Conservation (phyloP, 2,888 invertebrate species). For the Trachelus troglodyta region DNA sequence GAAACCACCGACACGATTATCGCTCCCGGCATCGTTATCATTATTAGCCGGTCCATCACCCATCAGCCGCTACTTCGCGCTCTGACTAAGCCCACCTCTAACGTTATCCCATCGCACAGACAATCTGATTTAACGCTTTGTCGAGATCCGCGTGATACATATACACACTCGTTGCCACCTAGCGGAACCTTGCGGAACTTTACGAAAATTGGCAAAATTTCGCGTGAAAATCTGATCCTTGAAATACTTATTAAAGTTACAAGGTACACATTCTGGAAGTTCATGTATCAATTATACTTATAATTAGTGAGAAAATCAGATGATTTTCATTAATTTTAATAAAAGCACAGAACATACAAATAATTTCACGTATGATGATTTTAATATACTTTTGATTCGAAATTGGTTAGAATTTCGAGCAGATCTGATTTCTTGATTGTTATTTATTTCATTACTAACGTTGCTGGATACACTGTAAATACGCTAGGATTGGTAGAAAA, state of each 20-base stretch:
- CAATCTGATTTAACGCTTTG: slow-evolving; percentile 3
- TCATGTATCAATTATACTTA: background rate
- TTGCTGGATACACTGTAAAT: too few species aligned
- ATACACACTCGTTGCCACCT: background rate
- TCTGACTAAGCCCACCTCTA: background rate
- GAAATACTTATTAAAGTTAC: background rate
- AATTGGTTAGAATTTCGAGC: background rate
- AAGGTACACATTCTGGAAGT: background rate
- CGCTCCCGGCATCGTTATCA: slow-evolving; percentile 55
- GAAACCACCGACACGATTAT: slow-evolving; percentile 58
- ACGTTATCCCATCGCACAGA: background rate
- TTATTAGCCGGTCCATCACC: slow-evolving; percentile 57
- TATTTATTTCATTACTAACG: too few species aligned
- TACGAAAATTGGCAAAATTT: background rate
- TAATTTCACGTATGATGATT: background rate
- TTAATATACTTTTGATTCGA: background rate
- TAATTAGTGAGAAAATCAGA: background rate
- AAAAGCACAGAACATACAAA: background rate
- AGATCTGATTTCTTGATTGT: background rate
- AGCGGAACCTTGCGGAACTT: background rate
- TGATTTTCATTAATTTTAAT: background rate
- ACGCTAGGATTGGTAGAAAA: background rate
- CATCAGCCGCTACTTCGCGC: background rate
- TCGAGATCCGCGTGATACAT: background rate
- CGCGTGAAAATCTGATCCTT: background rate